phyloP scores from a whole-genome alignment of 2,113 vertebrate species.

The Cervus canadensis region DNA sequence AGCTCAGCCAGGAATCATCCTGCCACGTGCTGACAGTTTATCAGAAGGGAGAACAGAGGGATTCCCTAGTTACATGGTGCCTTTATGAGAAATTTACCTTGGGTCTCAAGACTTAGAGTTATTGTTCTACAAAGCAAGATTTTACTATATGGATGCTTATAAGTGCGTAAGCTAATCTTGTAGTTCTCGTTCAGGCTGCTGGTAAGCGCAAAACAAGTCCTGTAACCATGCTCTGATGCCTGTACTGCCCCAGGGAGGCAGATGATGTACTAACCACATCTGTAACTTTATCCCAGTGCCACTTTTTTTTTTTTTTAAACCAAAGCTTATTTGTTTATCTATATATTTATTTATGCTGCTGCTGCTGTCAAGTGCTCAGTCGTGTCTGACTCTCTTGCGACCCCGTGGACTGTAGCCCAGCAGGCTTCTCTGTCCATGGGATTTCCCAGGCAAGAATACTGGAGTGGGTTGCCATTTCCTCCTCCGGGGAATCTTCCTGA shows the following conservation, averaged over 20 bases:
- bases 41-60: background rate
- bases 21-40: background rate
- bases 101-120: background rate
- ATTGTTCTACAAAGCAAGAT: background rate
- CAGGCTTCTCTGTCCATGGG: background rate
- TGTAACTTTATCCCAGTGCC: background rate
- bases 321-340: background rate
- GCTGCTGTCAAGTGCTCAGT: background rate
- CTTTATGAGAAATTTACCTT: background rate
- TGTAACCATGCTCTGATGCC: background rate
- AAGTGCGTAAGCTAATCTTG: background rate
- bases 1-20: background rate
- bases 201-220: background rate
- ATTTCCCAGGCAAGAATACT: background rate
- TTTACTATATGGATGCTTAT: background rate
- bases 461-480: background rate
- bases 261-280: background rate
- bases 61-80: background rate
- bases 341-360: background rate
- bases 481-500: background rate
- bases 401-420: background rate
- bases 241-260: background rate
- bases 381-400: background rate
- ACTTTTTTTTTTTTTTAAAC: background rate
- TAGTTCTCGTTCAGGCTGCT: background rate